Evolutionary conservation across 2,797 vertebrate genomes (phyloP), one percentile per base, ranked within the genome.

Genomic region (Macropus fuliginosus): DNA sequence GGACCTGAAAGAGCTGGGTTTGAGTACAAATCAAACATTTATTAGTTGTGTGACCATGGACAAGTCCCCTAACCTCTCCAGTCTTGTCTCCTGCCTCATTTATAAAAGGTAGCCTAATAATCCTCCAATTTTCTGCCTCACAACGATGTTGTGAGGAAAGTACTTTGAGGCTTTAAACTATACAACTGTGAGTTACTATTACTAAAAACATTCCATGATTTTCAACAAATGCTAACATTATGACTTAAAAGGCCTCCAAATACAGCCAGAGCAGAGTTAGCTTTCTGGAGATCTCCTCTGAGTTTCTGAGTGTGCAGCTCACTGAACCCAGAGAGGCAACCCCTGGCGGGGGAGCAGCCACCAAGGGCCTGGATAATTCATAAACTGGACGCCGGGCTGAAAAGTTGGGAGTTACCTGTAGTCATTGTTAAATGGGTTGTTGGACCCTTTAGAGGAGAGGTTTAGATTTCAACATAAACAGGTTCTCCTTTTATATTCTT

Each of bases 401-500:
- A 81, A 81, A 81, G 74, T 81, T 46, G 40, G 3, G 40, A 81
- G 74, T 10, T 40, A 21, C 27, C 5, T 21, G 55, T 31, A 50
- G 11, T 59, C 34, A 56, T 94, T 95, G 40, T 97, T 94, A 66
- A 91, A 92, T 54, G 11, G 94, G 56, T 91, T 93, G 27, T 52
- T 28, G 93, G 56, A 52, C 74, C 96, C 62, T 96, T 93, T 46
- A 93, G 81, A 94, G 94, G 74, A 92, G 93, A 93, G 62, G 11
- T 54, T 92, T 92, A 54, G 59, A 12, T 92, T 81, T 66, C 93
- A 95, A 55, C 62, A 56, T 13, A 40, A 91, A 91, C 14, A 0
- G 55, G 50, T 62, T 95, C 55, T 92, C 40, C 57, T 55, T 91
- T 93, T 29, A 46, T 81, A 34, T n/a, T 40, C 90, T 50, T 24